Evolutionary conservation across 2,888 invertebrate genomes (phyloP).

Genomic region (Trichogramma evanescens): DNA sequence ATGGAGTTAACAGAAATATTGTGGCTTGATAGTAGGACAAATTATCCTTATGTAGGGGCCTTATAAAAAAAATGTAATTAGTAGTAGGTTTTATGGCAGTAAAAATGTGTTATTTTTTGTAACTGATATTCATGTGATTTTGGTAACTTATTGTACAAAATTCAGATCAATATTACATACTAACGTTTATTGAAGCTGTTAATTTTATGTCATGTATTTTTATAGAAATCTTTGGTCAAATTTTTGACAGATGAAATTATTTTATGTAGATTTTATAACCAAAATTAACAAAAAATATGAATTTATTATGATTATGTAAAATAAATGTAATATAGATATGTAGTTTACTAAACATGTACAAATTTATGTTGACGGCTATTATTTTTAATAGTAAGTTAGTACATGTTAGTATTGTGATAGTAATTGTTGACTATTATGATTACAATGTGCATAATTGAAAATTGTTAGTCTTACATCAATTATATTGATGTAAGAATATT

Average conservation of each 20-base stretch:
- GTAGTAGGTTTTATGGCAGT: neutral
- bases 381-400: no score
- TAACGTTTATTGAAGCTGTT: neutral
- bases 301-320: no score
- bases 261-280: neutral
- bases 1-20: neutral
- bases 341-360: no score
- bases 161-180: neutral
- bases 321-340: no score
- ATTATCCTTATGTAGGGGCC: constrained; percentile 13
- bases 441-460: no score
- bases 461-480: no score
- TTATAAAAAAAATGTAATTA: constrained; percentile 6
- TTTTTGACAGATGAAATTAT: neutral
- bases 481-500: no score
- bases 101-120: neutral
- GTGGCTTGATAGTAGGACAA: neutral
- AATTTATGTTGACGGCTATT: no score
- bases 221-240: neutral
- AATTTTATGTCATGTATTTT: neutral
- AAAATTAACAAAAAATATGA: no score
- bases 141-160: neutral
- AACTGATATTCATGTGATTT: neutral
- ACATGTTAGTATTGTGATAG: no score
- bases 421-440: no score